phyloP scores from a whole-genome alignment of 2,797 vertebrate genomes.

The Lutjanus campechanus region DNA sequence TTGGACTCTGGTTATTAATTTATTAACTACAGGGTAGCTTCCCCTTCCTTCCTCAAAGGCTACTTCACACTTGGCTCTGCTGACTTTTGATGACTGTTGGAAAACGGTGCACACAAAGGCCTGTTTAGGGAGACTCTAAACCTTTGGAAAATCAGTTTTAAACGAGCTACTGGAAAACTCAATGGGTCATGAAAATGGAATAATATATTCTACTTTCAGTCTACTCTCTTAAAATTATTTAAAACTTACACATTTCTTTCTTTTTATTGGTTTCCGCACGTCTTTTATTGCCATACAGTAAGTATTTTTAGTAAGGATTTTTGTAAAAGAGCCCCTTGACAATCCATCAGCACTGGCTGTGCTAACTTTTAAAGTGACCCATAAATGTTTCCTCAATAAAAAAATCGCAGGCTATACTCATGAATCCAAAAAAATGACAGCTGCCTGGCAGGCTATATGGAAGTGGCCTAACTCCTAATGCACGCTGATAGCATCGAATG shows the following conservation, averaged over 20 bases:
- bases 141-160: constrained; percentile 25
- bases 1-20: background rate
- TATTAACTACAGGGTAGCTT: background rate
- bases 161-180: constrained; percentile 41
- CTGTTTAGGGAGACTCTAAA: background rate
- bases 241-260: background rate
- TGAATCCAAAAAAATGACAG: constrained; percentile 13
- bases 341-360: background rate
- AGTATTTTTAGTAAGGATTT: no score
- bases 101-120: constrained; percentile 8
- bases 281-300: background rate
- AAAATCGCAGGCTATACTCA: constrained; percentile 20
- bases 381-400: constrained; percentile 48
- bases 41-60: background rate
- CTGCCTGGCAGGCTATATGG: constrained; percentile 16
- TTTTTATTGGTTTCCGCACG: constrained; percentile 35
- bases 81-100: constrained; percentile 4
- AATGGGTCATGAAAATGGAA: constrained; percentile 18
- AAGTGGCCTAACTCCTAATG: constrained; percentile 20
- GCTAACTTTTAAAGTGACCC: constrained; percentile 1
- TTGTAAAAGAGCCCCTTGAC: constrained; percentile 16
- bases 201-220: constrained; percentile 6
- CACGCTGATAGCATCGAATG: constrained; percentile 27
- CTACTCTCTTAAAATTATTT: background rate
- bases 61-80: background rate